phyloP scores from a whole-genome alignment of 2,797 vertebrate species.

The Adrianichthys oophorus region DNA sequence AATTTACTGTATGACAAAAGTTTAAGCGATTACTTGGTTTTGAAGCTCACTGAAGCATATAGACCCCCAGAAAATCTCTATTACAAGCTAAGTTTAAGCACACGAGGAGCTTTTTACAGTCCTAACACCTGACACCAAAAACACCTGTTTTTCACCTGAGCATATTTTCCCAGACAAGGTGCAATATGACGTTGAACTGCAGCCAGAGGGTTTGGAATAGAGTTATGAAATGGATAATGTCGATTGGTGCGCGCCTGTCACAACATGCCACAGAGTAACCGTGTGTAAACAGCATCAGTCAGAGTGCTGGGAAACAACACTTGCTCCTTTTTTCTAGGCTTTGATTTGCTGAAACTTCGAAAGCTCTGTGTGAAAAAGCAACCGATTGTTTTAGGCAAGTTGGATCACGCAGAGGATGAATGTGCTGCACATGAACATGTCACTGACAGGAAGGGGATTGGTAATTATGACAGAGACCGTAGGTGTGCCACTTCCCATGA shows the following conservation, averaged over 20 bases:
- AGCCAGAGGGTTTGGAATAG: conserved; percentile 50
- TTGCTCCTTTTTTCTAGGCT: conserved; percentile 29
- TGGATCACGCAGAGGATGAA: conserved; percentile 32
- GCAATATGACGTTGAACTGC: conserved; percentile 62
- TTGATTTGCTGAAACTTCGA: conserved; percentile 39
- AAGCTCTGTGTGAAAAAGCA: conserved; percentile 36
- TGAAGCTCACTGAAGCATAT: too few species aligned
- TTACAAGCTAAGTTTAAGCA: background rate
- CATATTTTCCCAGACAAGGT: conserved; percentile 73
- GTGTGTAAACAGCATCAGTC: conserved; percentile 53
- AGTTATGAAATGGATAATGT: conserved; percentile 60
- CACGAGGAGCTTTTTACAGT: background rate
- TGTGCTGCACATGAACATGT: conserved; percentile 10
- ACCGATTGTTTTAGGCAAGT: conserved; percentile 29
- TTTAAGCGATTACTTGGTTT: too few species aligned
- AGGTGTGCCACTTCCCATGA: conserved; percentile 49
- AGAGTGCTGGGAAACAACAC: conserved; percentile 43
- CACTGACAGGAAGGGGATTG: conserved; percentile 20
- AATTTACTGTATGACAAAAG: too few species aligned
- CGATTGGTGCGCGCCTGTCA: conserved; percentile 55
- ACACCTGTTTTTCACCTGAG: conserved; percentile 67
- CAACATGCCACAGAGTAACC: conserved; percentile 45
- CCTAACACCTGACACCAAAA: conserved; percentile 28
- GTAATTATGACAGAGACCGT: conserved; percentile 23
- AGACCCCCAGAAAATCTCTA: too few species aligned